Percentiles rank a stretch among this genome's conserved stretches.
Conservation (phyloP, 2,797 vertebrate species). For the Artibeus lituratus region DNA sequence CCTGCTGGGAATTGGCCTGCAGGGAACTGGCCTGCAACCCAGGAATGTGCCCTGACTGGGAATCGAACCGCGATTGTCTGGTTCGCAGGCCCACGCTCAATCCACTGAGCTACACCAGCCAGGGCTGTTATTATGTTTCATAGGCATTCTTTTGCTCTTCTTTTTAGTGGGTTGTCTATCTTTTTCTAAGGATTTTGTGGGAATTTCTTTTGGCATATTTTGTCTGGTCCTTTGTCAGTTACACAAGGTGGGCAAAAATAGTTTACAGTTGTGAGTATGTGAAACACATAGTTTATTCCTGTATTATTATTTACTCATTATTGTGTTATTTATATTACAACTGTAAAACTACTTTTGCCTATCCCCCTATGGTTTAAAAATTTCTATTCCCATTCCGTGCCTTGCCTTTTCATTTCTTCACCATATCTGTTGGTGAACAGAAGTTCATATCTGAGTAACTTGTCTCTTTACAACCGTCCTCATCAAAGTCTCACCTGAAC, state of each 20-base stretch:
- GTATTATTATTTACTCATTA: neutral
- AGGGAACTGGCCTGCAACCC: too few relatives aligned
- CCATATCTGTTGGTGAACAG: neutral
- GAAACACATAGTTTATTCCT: neutral
- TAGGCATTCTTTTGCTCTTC: neutral
- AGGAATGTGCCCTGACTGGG: too few relatives aligned
- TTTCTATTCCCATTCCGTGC: neutral
- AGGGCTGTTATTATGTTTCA: neutral
- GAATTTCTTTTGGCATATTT: neutral
- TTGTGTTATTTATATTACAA: neutral
- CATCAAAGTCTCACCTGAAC: neutral
- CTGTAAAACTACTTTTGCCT: neutral
- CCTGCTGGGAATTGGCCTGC: too few relatives aligned
- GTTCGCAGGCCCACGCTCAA: too few relatives aligned
- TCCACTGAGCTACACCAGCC: too few relatives aligned
- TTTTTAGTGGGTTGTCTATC: neutral
- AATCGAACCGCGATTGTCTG: too few relatives aligned
- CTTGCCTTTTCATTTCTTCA: neutral
- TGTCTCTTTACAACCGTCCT: neutral
- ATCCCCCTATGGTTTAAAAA: neutral
- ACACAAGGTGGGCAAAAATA: neutral
- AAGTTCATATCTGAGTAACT: neutral
- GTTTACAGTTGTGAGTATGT: neutral
- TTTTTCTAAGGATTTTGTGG: conserved; percentile 5
- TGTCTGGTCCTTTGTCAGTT: neutral